These are phyloP conservation scores for Artemia sinica DNA, from an alignment of 2,888 invertebrate species.

Conservation along the genomic window DNA sequence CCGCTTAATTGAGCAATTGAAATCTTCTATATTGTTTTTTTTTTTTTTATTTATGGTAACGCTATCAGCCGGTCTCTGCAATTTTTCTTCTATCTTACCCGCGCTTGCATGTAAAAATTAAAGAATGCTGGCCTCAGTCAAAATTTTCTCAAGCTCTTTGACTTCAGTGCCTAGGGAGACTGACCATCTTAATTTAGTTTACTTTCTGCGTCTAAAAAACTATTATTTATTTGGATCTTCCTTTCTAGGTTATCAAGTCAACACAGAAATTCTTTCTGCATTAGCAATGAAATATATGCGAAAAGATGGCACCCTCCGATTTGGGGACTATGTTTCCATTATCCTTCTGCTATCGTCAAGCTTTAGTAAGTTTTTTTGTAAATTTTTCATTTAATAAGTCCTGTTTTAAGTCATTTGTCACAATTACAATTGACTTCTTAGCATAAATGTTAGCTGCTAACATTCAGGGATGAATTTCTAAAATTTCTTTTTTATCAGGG, in stretches of 20 bases:
- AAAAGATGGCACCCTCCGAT: constrained; percentile 74
- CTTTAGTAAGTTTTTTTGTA: constrained; percentile 46
- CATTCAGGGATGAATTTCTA: constrained; percentile 9
- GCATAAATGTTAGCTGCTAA: background rate
- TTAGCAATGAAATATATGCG: constrained; percentile 72
- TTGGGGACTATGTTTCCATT: constrained; percentile 79
- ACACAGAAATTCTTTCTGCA: constrained; percentile 61
- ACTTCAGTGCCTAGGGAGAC: too few species aligned
- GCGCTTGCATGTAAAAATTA: too few species aligned
- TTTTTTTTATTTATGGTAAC: too few species aligned
- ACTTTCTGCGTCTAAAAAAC: constrained; percentile 46
- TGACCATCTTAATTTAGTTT: too few species aligned
- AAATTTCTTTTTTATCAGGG: background rate
- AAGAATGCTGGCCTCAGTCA: too few species aligned
- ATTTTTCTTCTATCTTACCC: too few species aligned
- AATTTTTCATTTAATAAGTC: background rate
- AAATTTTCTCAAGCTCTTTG: too few species aligned
- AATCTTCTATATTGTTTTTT: too few species aligned
- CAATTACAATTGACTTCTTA: constrained; percentile 8
- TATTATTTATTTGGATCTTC: constrained; percentile 19
- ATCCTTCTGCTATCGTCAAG: constrained; percentile 72
- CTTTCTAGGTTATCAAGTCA: constrained; percentile 53
- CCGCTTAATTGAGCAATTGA: too few species aligned
- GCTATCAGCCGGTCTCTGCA: too few species aligned
- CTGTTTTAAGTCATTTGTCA: too few species aligned